phyloP scores from a whole-genome alignment of 2,797 vertebrate species.

The Brotula barbata region DNA sequence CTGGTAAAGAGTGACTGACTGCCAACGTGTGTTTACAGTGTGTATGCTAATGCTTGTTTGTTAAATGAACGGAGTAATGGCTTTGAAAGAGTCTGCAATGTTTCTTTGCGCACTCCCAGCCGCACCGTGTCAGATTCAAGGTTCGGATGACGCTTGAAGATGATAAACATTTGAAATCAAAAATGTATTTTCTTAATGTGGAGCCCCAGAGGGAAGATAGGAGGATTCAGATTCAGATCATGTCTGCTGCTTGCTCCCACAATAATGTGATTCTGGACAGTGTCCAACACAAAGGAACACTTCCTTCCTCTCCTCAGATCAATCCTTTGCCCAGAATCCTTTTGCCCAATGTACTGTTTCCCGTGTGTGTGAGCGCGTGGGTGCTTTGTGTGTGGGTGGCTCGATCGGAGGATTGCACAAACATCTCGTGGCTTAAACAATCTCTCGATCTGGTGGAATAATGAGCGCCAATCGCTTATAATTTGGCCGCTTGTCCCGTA shows the following conservation, averaged over 20 bases:
- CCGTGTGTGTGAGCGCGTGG: neutral
- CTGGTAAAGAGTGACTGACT: slow-evolving; percentile 50
- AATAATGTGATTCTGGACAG: slow-evolving; percentile 32
- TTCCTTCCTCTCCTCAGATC: neutral
- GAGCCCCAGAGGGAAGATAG: neutral
- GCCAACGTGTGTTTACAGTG: slow-evolving; percentile 35
- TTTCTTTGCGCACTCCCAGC: neutral
- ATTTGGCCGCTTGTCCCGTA: neutral
- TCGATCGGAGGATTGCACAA: slow-evolving; percentile 19
- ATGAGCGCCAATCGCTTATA: neutral
- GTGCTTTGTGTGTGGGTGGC: slow-evolving; percentile 13
- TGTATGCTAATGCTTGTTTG: slow-evolving; percentile 44
- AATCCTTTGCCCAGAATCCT: neutral
- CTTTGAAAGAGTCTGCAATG: neutral
- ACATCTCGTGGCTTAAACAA: slow-evolving; percentile 8
- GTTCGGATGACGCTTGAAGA: no score
- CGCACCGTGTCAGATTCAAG: neutral
- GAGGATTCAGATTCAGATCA: neutral
- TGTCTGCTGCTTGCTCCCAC: neutral
- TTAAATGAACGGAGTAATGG: slow-evolving; percentile 47
- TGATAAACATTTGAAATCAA: no score
- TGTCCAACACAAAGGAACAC: slow-evolving; percentile 25
- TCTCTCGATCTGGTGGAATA: neutral
- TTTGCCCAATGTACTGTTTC: no score
- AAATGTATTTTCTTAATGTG: no score